Evolutionary conservation across 2,888 invertebrate genomes (phyloP).

Genomic region (Dryobotodes eremita): DNA sequence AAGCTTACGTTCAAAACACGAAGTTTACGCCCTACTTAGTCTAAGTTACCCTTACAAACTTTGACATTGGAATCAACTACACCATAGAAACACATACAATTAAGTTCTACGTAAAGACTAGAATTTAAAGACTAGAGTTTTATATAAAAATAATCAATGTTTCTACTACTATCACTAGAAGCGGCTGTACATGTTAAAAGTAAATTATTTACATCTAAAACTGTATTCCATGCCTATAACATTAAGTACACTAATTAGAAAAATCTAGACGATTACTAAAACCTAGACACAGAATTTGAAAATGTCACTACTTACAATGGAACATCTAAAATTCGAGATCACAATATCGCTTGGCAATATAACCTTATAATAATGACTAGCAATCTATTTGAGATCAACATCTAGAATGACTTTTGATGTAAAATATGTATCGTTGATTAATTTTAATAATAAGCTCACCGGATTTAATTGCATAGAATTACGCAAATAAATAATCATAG

Average conservation of each 20-base stretch:
- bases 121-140: conserved; percentile 56
- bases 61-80: conserved; percentile 57
- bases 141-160: conserved; percentile 74
- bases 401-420: conserved; percentile 52
- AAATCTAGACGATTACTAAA: conserved; percentile 59
- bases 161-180: conserved; percentile 69
- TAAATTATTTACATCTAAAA: conserved; percentile 66
- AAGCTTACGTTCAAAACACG: conserved; percentile 43
- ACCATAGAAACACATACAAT: conserved; percentile 52
- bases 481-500: conserved; percentile 45
- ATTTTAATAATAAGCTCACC: conserved; percentile 65
- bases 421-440: conserved; percentile 56
- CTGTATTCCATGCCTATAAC: conserved; percentile 45
- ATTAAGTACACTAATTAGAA: conserved; percentile 55
- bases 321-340: conserved; percentile 79
- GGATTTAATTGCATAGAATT: conserved; percentile 53
- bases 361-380: conserved; percentile 77
- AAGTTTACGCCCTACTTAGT: conserved; percentile 57
- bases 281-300: conserved; percentile 64
- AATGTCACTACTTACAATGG: conserved; percentile 67
- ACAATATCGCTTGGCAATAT: conserved; percentile 90
- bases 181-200: conserved; percentile 67
- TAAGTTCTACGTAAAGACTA: conserved; percentile 54
- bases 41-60: conserved; percentile 60
- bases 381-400: conserved; percentile 74